Base-by-base conservation (phyloP, 2,888 invertebrate genomes). In the Alviniconcha strummeri region DNA sequence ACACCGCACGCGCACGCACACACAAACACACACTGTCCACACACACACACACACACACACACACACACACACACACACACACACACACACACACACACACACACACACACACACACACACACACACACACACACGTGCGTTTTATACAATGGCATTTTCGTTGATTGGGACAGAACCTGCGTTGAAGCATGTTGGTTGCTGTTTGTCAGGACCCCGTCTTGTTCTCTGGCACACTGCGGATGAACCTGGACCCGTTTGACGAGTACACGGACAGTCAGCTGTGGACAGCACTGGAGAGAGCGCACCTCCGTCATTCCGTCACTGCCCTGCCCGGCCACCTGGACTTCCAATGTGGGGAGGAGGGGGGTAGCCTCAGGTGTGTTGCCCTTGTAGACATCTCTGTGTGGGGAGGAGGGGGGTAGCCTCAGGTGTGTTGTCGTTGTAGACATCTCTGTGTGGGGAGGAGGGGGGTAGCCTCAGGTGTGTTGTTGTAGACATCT, bases 161-260 rank as follows among this genome's bases (percentile, higher is more conserved):
- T 36, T 36, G 36, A 1, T 36, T 36, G 36, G 36, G 36, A 36
- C 36, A 36, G 36, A 36, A 36, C 36, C 36, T 36, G 36, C 36
- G 36, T 36, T 36, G 36, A 36, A 36, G 36, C 36, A 36, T 36
- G 36, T 69, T n/a, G n/a, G 13, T 11, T 69, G 5, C n/a, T 5
- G 69, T 69, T 15, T 15, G 7, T 11, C 60, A 86, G 86, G 86
- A 86, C 55, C 86, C 86, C 8, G 85, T 86, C 5, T 52, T 85
- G 57, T 86, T 86, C 64, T 84, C 83, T 17, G 86, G 85, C n/a
- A 84, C 80, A 17, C 81, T 86, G n/a, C 80, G 86, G 17, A 86
- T 84, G 84, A 86, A 86, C 79, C 80, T 86, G n/a, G 86, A 86
- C 71, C 86, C 86, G 3, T 86, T 86, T 82, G 86, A 86, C 52